Percentiles rank a stretch among this genome's conserved stretches.
phyloP scores from a whole-genome alignment of 2,797 vertebrate species.

The Rhabdomys pumilio region DNA sequence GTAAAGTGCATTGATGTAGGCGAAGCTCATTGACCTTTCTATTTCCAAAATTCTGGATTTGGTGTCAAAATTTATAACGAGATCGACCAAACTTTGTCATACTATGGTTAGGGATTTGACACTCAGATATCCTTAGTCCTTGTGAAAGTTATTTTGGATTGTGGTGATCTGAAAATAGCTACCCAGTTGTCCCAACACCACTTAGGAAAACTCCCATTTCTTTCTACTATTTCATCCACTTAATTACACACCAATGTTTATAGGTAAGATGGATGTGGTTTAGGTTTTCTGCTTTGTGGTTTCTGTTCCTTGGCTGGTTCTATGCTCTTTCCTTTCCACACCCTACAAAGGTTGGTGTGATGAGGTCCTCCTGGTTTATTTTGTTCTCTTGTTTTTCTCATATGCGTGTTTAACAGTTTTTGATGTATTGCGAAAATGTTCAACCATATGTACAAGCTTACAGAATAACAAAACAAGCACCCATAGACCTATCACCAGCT shows the following conservation, averaged over 20 bases:
- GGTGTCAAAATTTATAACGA: neutral
- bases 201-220: neutral
- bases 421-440: neutral
- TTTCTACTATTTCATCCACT: neutral
- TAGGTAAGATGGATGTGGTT: neutral
- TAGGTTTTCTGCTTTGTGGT: neutral
- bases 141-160: conserved; percentile 31
- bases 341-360: neutral
- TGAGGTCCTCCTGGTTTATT: neutral
- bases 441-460: neutral
- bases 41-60: conserved; percentile 35
- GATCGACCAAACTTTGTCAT: neutral
- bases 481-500: no score
- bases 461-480: conserved; percentile 2
- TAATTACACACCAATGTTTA: neutral
- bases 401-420: conserved; percentile 26
- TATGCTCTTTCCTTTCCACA: neutral
- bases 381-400: neutral
- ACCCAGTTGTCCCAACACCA: neutral
- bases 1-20: neutral
- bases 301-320: neutral
- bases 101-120: neutral
- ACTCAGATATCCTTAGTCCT: neutral
- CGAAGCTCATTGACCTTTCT: conserved; percentile 4
- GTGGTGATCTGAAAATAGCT: neutral